Conservation (phyloP, 2,113 vertebrate species). For the Lutjanus erythropterus region DNA sequence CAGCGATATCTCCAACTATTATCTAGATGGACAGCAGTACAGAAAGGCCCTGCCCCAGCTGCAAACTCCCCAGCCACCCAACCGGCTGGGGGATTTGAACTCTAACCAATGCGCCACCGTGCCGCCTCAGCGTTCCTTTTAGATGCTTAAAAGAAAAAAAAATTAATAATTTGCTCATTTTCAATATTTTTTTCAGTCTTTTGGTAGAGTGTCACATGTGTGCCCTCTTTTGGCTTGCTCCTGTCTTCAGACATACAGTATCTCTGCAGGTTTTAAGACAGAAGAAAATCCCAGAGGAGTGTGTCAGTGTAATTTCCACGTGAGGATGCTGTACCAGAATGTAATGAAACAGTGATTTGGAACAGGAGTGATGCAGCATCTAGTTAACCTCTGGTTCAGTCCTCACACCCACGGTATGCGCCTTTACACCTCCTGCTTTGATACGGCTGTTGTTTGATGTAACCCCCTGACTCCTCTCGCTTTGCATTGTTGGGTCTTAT, state of each 20-base stretch:
- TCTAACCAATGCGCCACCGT: no score
- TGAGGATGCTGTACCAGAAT: not conserved
- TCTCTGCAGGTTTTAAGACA: not conserved
- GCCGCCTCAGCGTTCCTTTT: no score
- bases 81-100: no score
- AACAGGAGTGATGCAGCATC: slow-evolving; percentile 29
- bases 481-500: slow-evolving; percentile 70
- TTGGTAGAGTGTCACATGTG: not conserved
- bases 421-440: slow-evolving; percentile 53
- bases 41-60: no score
- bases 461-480: slow-evolving; percentile 63
- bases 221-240: not conserved
- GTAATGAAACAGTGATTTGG: slow-evolving; percentile 22
- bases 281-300: not conserved
- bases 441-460: slow-evolving; percentile 70
- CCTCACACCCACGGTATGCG: slow-evolving; percentile 2
- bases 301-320: not conserved
- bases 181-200: no score
- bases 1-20: no score
- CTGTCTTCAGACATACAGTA: not conserved
- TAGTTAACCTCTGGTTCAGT: slow-evolving; percentile 50
- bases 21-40: no score
- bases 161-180: not conserved
- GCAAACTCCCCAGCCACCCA: no score
- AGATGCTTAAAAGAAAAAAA: no score